A percentile compares a stretch with the other conserved stretches of the same genome.
Evolutionary conservation across 2,888 invertebrate species (phyloP).

Genomic region (Petrophora chlorosata): DNA sequence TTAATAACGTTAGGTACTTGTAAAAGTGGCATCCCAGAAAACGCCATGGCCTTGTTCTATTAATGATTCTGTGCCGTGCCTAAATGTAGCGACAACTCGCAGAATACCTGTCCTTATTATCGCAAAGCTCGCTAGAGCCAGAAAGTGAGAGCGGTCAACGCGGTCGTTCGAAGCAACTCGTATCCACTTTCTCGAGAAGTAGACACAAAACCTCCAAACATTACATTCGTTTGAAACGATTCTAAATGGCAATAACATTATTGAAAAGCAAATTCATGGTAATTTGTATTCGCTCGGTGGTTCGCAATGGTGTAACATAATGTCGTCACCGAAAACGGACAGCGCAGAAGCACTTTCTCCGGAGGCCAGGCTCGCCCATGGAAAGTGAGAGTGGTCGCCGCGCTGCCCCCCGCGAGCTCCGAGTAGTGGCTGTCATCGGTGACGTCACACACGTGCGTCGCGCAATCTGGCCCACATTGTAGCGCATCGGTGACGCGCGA

Average conservation of each 20-base stretch:
- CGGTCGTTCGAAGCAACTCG: background rate
- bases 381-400: conserved; percentile 47
- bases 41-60: too few relatives aligned
- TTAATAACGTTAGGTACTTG: too few relatives aligned
- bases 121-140: background rate
- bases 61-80: too few relatives aligned
- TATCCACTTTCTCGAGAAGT: conserved; percentile 1
- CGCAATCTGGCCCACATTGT: background rate
- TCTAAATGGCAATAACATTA: background rate
- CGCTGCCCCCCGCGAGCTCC: conserved; percentile 12
- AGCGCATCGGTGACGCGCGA: conserved; percentile 4
- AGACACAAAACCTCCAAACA: background rate
- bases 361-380: conserved; percentile 13
- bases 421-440: background rate
- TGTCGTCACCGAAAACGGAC: conserved; percentile 28
- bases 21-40: too few relatives aligned
- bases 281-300: conserved; percentile 1
- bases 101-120: background rate
- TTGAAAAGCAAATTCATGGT: background rate
- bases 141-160: conserved; percentile 41
- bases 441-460: conserved; percentile 3
- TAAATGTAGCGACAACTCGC: background rate
- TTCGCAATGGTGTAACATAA: conserved; percentile 12
- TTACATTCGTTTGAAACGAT: background rate
- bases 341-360: conserved; percentile 29